Conservation (phyloP, 1,140 invertebrate species). For the Leguminivora glycinivorella region DNA sequence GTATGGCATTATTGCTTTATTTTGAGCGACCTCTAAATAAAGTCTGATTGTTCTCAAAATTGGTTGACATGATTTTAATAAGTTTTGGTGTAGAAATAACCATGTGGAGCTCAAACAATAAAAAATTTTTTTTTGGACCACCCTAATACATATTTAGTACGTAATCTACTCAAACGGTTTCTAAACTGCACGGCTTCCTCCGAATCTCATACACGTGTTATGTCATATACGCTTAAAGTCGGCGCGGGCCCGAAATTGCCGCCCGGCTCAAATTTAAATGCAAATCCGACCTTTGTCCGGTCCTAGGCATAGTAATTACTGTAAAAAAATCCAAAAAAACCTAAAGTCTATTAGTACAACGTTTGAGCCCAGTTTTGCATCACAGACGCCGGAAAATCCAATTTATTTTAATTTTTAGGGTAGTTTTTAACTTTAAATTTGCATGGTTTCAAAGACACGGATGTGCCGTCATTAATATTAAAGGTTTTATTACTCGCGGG, state of each 20-base stretch:
- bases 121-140: too few relatives aligned
- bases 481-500: slow-evolving; percentile 13
- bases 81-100: too few relatives aligned
- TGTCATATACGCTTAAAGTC: neutral
- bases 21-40: too few relatives aligned
- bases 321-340: slow-evolving; percentile 42
- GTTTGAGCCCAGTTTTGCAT: slow-evolving; percentile 59
- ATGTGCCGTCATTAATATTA: slow-evolving; percentile 19
- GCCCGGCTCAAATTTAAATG: slow-evolving; percentile 58
- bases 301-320: slow-evolving; percentile 50
- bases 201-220: slow-evolving; percentile 12
- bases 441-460: neutral
- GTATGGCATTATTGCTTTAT: too few relatives aligned
- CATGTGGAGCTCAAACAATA: too few relatives aligned
- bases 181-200: neutral
- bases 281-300: slow-evolving; percentile 57
- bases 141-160: too few relatives aligned
- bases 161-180: neutral
- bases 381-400: slow-evolving; percentile 52
- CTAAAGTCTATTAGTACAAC: slow-evolving; percentile 29
- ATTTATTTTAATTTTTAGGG: slow-evolving; percentile 37
- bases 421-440: slow-evolving; percentile 21
- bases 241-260: neutral
- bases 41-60: too few relatives aligned
- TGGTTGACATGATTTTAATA: too few relatives aligned